A percentile compares a stretch with the other conserved stretches of the same genome.
Evolutionary conservation across 2,113 vertebrate species (phyloP).

Genomic region (Calonectris borealis): DNA sequence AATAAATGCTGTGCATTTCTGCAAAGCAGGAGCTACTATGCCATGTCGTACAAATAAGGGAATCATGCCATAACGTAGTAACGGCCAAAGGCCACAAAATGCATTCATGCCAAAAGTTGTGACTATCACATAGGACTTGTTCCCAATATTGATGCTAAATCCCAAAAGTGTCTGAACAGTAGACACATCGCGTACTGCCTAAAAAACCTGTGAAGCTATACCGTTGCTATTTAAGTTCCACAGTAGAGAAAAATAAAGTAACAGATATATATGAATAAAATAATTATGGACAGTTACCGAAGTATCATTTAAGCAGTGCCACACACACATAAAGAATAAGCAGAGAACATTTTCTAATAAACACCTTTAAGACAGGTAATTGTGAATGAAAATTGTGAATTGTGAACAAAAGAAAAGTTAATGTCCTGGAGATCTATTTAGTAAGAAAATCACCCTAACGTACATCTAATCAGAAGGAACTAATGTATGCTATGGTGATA

Average conservation of each 20-base stretch:
- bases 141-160: neutral
- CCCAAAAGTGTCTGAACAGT: neutral
- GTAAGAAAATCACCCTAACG: neutral
- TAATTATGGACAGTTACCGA: neutral
- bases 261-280: neutral
- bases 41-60: neutral
- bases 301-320: neutral
- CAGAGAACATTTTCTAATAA: neutral
- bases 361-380: neutral
- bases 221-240: neutral
- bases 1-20: neutral
- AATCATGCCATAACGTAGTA: neutral
- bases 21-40: neutral
- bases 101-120: neutral
- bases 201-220: neutral
- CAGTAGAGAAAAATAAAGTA: neutral
- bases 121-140: rapidly evolving
- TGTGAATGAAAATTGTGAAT: neutral
- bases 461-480: neutral
- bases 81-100: neutral
- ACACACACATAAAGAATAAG: neutral
- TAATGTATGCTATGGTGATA: neutral
- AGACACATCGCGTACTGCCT: neutral
- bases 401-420: neutral
- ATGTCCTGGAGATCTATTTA: neutral